These are phyloP conservation scores for Dissostichus mawsoni DNA, from an alignment of 2,113 vertebrate genomes.

Conservation along the genomic window DNA sequence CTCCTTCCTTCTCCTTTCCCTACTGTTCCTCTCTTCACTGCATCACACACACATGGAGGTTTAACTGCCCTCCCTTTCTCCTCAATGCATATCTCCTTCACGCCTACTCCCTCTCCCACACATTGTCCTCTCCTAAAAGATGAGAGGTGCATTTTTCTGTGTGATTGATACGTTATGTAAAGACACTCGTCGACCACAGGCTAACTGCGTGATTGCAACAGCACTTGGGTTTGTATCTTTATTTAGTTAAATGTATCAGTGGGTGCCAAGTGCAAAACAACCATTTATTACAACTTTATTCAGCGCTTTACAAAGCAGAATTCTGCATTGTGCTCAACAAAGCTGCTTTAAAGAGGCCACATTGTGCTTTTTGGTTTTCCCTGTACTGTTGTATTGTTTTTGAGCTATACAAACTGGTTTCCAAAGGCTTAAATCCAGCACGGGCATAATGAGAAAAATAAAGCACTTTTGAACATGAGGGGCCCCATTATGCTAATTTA, in stretches of 20 bases:
- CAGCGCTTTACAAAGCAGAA: not conserved
- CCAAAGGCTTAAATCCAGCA: too few relatives aligned
- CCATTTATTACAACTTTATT: constrained; percentile 6
- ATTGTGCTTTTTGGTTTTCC: too few relatives aligned
- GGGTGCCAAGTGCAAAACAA: constrained; percentile 1
- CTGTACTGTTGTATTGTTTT: too few relatives aligned
- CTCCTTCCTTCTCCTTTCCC: constrained; percentile 54
- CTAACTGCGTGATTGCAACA: constrained; percentile 35
- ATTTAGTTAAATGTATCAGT: constrained; percentile 42
- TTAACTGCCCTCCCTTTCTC: constrained; percentile 54
- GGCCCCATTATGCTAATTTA: too few relatives aligned
- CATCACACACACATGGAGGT: constrained; percentile 66
- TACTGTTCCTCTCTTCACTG: constrained; percentile 66
- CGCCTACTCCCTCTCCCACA: constrained; percentile 80
- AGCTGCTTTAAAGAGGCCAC: not conserved
- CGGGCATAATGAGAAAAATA: too few relatives aligned
- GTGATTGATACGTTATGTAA: constrained; percentile 75
- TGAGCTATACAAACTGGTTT: too few relatives aligned
- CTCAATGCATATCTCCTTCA: constrained; percentile 76
- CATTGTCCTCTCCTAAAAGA: constrained; percentile 74
- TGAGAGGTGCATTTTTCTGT: constrained; percentile 68
- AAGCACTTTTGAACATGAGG: too few relatives aligned
- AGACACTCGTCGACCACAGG: constrained; percentile 60
- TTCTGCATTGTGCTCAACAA: not conserved
- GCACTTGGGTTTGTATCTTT: constrained; percentile 33